These are phyloP conservation scores for Tetramorium simillimum DNA, from an alignment of 1,140 invertebrate genomes.

Conservation along the genomic window DNA sequence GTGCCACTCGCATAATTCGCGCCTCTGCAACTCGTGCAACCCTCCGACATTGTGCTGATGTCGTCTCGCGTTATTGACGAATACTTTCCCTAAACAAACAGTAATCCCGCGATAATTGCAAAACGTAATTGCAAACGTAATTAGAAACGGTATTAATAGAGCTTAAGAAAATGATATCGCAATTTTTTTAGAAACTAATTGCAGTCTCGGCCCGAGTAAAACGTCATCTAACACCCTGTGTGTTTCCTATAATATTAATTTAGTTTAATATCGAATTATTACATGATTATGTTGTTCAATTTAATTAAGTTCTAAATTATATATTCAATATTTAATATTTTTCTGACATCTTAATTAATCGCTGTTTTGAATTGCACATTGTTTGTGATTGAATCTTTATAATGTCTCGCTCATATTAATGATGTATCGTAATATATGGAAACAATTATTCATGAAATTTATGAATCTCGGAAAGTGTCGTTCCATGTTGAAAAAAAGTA, in stretches of 20 bases:
- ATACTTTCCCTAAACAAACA: conserved; percentile 29
- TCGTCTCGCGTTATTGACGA: conserved; percentile 38
- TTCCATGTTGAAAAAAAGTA: neutral
- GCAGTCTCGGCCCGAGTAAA: neutral
- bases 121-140: neutral
- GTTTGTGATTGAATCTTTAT: neutral
- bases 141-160: neutral
- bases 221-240: neutral
- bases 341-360: neutral
- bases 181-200: neutral
- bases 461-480: neutral
- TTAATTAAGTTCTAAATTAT: neutral
- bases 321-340: neutral
- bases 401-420: neutral
- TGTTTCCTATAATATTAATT: neutral
- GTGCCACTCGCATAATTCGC: conserved; percentile 78
- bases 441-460: neutral
- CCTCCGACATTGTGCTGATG: conserved; percentile 79
- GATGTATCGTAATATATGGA: neutral
- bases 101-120: neutral
- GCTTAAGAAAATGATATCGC: neutral
- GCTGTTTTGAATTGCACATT: neutral
- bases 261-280: neutral
- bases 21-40: conserved; percentile 81
- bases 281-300: neutral